phyloP scores from a whole-genome alignment of 2,797 vertebrate genomes.

The Ataeniobius toweri region DNA sequence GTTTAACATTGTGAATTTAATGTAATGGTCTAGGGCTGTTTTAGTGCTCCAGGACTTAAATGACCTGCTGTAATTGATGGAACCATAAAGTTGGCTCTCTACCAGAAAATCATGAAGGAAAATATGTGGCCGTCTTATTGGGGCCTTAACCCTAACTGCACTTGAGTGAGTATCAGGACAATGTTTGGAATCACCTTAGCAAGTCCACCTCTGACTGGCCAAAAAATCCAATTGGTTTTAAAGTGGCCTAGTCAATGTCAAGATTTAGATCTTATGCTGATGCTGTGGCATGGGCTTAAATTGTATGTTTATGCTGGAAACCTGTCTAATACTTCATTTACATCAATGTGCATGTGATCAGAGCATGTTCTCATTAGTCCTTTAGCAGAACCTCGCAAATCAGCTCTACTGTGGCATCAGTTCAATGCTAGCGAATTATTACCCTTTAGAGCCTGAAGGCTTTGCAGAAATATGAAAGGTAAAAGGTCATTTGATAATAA shows the following conservation, averaged over 20 bases:
- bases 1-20: not conserved
- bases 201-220: not conserved
- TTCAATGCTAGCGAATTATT: constrained; percentile 1
- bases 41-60: not conserved
- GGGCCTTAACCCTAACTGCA: not conserved
- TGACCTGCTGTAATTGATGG: not conserved
- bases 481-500: constrained; percentile 61
- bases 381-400: constrained; percentile 3
- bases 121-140: not conserved
- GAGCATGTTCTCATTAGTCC: not conserved
- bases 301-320: not conserved
- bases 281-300: not conserved
- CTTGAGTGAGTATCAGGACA: not conserved
- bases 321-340: not conserved
- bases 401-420: not conserved
- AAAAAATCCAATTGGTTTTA: not conserved
- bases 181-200: not conserved
- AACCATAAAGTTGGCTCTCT: not conserved
- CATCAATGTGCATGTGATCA: not conserved
- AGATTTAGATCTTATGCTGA: not conserved
- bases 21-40: too few relatives aligned
- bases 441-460: not conserved
- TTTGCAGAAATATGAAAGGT: constrained; percentile 41
- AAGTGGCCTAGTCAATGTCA: not conserved
- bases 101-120: not conserved